Evolutionary conservation across 2,888 invertebrate genomes (phyloP).

Genomic region (Torymus aiolomorphi): DNA sequence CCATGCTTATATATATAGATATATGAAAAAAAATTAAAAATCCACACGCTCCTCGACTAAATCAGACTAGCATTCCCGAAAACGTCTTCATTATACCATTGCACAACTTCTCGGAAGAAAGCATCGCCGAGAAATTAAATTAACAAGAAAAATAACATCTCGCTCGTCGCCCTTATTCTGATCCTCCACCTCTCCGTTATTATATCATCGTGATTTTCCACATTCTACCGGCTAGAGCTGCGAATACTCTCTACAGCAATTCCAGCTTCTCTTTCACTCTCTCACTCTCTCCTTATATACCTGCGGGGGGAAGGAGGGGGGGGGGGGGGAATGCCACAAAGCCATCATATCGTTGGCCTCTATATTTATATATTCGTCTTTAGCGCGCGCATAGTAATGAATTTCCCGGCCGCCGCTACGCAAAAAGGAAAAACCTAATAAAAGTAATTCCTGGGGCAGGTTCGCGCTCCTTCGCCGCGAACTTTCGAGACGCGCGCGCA

Average conservation of each 20-base stretch:
- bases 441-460: slow-evolving; percentile 49
- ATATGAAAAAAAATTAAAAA: too few relatives aligned
- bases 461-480: slow-evolving; percentile 17
- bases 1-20: too few relatives aligned
- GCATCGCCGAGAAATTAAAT: too few relatives aligned
- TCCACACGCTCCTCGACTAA: too few relatives aligned
- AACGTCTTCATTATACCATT: too few relatives aligned
- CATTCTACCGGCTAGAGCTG: slow-evolving; percentile 13
- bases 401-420: slow-evolving; percentile 13
- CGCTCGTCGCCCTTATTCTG: too few relatives aligned
- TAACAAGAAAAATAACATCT: too few relatives aligned
- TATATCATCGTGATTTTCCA: slow-evolving; percentile 44
- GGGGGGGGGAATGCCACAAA: slow-evolving; percentile 16
- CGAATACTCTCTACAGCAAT: slow-evolving; percentile 20
- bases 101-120: too few relatives aligned
- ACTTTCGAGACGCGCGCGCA: neutral
- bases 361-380: slow-evolving; percentile 26
- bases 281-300: neutral
- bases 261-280: neutral
- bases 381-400: slow-evolving; percentile 37
- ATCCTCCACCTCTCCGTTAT: slow-evolving; percentile 12
- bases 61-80: too few relatives aligned
- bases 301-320: too few relatives aligned
- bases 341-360: slow-evolving; percentile 22
- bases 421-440: slow-evolving; percentile 44